Percentiles rank a stretch among this genome's conserved stretches.
phyloP scores from a whole-genome alignment of 2,797 vertebrate species.

The Sebastes taczanowskii region DNA sequence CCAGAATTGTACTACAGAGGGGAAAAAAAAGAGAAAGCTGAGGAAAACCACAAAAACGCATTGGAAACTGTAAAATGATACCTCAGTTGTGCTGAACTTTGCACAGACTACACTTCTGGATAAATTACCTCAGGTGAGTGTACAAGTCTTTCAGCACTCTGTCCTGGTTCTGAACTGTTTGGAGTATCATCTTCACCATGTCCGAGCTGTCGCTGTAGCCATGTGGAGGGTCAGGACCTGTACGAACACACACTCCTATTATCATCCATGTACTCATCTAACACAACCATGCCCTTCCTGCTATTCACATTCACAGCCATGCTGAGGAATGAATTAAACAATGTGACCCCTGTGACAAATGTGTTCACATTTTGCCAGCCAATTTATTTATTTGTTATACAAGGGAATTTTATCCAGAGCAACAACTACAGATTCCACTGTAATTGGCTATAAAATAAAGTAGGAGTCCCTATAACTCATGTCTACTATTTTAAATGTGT shows the following conservation, averaged over 20 bases:
- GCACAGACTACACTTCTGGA: background rate
- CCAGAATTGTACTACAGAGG: constrained; percentile 88
- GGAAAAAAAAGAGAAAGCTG: background rate
- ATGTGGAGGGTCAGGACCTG: constrained; percentile 88
- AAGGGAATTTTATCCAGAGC: background rate
- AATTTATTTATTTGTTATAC: background rate
- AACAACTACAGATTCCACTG: constrained; percentile 5
- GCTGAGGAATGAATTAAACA: background rate
- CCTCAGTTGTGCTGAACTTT: background rate
- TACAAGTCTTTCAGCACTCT: constrained; percentile 95
- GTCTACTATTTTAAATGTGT: background rate
- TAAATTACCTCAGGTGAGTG: constrained; percentile 92
- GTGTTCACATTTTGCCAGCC: background rate
- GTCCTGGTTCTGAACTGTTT: constrained; percentile 97
- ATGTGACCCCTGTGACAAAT: background rate
- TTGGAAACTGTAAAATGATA: background rate
- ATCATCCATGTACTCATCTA: background rate
- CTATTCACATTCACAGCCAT: background rate
- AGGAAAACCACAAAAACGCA: background rate
- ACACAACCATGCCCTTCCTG: background rate
- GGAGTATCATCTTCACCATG: constrained; percentile 96
- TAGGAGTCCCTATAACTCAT: background rate
- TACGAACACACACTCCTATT: background rate
- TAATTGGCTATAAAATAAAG: background rate
- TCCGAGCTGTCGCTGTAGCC: constrained; percentile 97